Evolutionary conservation across 2,797 vertebrate species (phyloP).

Genomic region (Gymnopithys bicolor): DNA sequence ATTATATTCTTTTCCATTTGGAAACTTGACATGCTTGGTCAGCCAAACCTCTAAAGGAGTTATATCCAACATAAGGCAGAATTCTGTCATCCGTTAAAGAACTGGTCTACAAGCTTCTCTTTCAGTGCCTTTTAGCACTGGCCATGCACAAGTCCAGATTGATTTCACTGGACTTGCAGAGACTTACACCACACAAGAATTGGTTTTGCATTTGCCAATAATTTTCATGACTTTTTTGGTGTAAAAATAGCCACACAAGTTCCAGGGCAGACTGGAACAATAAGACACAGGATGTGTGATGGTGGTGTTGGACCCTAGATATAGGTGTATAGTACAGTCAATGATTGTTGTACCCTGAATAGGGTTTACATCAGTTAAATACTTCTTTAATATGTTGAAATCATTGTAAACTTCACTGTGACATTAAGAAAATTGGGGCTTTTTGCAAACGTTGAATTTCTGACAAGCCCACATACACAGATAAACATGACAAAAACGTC

Average conservation of each 20-base stretch:
- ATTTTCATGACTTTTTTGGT: fast-evolving
- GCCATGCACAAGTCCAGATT: background rate
- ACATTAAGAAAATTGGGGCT: fast-evolving
- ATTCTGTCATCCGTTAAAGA: background rate
- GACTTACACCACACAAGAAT: background rate
- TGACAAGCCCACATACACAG: background rate
- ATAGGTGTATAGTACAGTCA: background rate
- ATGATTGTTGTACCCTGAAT: background rate
- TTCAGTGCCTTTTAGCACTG: background rate
- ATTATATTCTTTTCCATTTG: background rate
- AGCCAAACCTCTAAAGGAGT: background rate
- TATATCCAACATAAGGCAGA: background rate
- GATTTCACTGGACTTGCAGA: background rate
- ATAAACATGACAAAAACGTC: background rate
- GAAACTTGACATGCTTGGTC: background rate
- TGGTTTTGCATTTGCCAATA: background rate
- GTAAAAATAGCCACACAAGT: background rate
- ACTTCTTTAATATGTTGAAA: background rate
- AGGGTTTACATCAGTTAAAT: background rate
- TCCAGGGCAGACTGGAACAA: background rate
- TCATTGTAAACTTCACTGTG: background rate
- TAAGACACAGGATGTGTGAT: background rate
- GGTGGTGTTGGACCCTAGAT: fast-evolving
- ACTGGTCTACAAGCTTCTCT: background rate
- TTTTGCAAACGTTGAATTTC: background rate